Conservation (phyloP, 2,888 invertebrate species). For the Silvanus unidentatus region DNA sequence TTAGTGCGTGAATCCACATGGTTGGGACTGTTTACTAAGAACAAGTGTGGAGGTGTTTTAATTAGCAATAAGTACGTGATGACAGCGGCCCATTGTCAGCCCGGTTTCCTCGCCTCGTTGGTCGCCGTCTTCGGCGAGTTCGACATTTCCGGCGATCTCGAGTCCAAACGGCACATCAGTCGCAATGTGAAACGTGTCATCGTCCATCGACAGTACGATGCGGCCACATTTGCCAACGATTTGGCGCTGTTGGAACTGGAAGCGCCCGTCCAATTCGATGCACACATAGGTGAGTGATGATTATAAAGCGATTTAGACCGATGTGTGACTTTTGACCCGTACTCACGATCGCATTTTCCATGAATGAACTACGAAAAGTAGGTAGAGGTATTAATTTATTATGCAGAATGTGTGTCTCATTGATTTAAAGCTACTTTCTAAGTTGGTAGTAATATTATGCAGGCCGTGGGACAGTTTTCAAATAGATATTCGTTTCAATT, state of each 20-base stretch:
- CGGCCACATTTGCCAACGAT: conserved; percentile 88
- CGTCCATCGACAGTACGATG: conserved; percentile 82
- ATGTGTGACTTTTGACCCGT: too few species aligned
- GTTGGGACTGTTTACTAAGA: conserved; percentile 89
- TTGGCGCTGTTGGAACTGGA: conserved; percentile 82
- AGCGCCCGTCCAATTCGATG: conserved; percentile 72
- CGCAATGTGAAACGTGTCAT: conserved; percentile 82
- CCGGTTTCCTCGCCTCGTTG: conserved; percentile 83
- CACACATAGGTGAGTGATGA: conserved; percentile 68
- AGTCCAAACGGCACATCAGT: conserved; percentile 69
- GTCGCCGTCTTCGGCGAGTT: conserved; percentile 89
- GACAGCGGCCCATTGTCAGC: conserved; percentile 92
- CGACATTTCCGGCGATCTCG: conserved; percentile 80
- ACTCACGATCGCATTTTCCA: too few species aligned
- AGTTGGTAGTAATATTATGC: too few species aligned
- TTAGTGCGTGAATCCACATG: conserved; percentile 87
- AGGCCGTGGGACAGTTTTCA: too few species aligned
- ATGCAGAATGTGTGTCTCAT: too few species aligned
- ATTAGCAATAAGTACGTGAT: conserved; percentile 81
- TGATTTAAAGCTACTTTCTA: too few species aligned
- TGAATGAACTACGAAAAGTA: too few species aligned
- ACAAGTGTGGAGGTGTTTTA: conserved; percentile 92
- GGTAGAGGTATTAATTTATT: too few species aligned
- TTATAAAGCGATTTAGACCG: too few species aligned
- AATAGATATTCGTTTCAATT: too few species aligned